Conservation (phyloP, 2,113 vertebrate genomes). For the Corythoichthys haematopterus region DNA sequence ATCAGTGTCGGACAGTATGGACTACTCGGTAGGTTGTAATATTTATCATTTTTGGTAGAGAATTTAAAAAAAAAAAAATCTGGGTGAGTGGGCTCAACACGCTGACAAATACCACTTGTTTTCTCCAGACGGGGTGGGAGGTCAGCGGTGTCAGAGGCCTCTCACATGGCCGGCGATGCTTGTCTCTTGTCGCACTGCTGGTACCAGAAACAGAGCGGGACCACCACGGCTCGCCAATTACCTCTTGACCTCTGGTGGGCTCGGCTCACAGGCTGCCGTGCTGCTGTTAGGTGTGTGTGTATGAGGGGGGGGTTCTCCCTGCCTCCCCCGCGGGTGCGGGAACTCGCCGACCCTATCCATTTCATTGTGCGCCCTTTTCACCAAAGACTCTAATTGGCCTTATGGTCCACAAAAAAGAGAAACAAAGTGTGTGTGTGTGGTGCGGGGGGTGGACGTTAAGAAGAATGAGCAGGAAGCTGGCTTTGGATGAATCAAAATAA, state of each 20-base stretch:
- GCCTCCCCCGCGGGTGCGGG: constrained; percentile 21
- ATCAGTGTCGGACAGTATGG: neutral
- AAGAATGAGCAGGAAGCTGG: constrained; percentile 39
- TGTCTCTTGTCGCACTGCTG: constrained; percentile 23
- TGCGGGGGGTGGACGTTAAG: constrained; percentile 17
- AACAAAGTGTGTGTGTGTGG: neutral
- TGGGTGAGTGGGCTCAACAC: constrained; percentile 17
- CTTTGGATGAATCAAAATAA: constrained; percentile 29
- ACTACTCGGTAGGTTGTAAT: too few relatives aligned
- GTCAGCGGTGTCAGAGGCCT: constrained; percentile 48
- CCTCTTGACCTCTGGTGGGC: constrained; percentile 54
- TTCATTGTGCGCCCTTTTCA: constrained; percentile 13
- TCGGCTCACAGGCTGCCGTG: constrained; percentile 13
- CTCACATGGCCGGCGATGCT: constrained; percentile 45
- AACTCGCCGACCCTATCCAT: constrained; percentile 32
- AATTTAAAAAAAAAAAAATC: neutral
- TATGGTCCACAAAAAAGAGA: constrained; percentile 17
- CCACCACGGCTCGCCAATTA: constrained; percentile 56
- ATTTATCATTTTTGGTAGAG: neutral
- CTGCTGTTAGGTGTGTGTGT: constrained; percentile 31
- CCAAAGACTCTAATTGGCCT: constrained; percentile 12
- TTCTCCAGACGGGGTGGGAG: constrained; percentile 45
- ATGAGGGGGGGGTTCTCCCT: constrained; percentile 16
- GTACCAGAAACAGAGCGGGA: constrained; percentile 38
- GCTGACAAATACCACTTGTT: constrained; percentile 46